phyloP scores from a whole-genome alignment of 2,113 vertebrate genomes.

The Sander vitreus region DNA sequence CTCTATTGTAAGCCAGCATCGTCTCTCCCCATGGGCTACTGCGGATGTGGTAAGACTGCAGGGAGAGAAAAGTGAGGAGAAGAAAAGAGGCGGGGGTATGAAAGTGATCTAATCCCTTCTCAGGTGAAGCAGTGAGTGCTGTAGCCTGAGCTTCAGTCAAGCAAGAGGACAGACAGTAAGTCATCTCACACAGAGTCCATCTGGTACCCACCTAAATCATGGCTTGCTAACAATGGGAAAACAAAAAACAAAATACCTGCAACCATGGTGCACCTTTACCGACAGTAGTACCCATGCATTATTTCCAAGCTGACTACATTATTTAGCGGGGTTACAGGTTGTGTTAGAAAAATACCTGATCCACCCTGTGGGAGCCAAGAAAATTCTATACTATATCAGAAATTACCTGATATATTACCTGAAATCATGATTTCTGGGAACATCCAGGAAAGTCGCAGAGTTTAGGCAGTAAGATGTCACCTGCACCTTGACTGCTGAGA shows the following conservation, averaged over 20 bases:
- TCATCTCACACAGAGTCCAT: slow-evolving; percentile 51
- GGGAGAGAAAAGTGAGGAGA: slow-evolving; percentile 16
- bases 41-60: slow-evolving; percentile 19
- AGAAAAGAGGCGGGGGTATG: slow-evolving; percentile 22
- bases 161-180: slow-evolving; percentile 28
- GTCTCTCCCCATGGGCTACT: neutral
- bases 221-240: neutral
- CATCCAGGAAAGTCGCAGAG: slow-evolving; percentile 9
- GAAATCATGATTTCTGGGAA: neutral
- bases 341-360: no score
- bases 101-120: slow-evolving; percentile 20
- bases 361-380: no score
- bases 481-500: neutral
- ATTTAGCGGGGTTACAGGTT: no score
- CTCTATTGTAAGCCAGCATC: slow-evolving; percentile 19
- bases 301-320: no score
- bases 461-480: slow-evolving; percentile 1
- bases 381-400: no score
- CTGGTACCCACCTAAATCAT: slow-evolving; percentile 39
- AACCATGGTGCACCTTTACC: neutral
- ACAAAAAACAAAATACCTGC: slow-evolving; percentile 14
- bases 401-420: no score
- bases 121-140: slow-evolving; percentile 27
- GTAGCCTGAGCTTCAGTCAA: slow-evolving; percentile 36
- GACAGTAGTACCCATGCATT: no score